Evolutionary conservation across 2,113 vertebrate species (phyloP).

Genomic region (Phalacrocorax pelagicus): DNA sequence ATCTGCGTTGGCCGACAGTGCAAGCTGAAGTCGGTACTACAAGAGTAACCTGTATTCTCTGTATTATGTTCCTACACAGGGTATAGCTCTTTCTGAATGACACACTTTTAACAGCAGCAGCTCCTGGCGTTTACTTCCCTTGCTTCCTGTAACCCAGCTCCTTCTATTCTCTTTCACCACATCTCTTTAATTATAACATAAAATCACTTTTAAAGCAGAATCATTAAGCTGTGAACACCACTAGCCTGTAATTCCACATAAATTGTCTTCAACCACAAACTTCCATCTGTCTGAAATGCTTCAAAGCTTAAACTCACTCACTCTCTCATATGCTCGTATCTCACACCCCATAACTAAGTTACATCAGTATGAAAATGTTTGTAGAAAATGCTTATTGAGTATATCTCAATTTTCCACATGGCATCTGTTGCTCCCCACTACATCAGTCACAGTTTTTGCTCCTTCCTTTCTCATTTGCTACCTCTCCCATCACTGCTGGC

Average conservation of each 20-base stretch:
- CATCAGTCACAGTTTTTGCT: constrained; percentile 53
- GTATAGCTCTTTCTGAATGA: neutral
- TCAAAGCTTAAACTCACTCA: constrained; percentile 39
- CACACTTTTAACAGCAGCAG: neutral
- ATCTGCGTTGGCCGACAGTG: neutral
- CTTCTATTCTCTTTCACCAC: neutral
- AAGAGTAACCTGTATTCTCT: neutral
- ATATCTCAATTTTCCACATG: constrained; percentile 58
- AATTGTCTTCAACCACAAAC: constrained; percentile 53
- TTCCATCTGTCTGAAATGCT: constrained; percentile 59
- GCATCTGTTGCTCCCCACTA: constrained; percentile 62
- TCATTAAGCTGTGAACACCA: constrained; percentile 57
- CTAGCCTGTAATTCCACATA: constrained; percentile 44
- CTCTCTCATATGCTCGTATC: constrained; percentile 53
- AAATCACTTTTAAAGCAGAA: constrained; percentile 40
- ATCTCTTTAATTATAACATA: constrained; percentile 30
- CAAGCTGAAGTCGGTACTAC: neutral
- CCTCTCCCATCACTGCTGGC: constrained; percentile 28
- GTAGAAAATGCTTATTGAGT: constrained; percentile 61
- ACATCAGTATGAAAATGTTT: constrained; percentile 60
- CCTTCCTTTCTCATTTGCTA: constrained; percentile 46
- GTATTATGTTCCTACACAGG: neutral
- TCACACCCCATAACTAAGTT: constrained; percentile 63
- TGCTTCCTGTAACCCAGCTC: neutral
- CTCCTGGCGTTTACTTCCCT: neutral